Conservation (phyloP, 92 coral and sea anemone genomes). For the Diadumene lineata region DNA sequence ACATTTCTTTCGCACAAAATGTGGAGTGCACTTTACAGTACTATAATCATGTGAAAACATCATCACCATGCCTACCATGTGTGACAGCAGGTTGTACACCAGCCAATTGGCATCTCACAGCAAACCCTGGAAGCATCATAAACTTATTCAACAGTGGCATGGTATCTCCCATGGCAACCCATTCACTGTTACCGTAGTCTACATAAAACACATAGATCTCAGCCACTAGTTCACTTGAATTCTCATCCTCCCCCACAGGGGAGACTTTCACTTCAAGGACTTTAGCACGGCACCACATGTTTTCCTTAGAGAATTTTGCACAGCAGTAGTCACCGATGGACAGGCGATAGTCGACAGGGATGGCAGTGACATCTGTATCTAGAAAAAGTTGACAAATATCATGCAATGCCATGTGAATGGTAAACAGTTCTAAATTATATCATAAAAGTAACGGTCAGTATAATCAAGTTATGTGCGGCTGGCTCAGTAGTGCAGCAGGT, state of each 20-base stretch:
- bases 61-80: slow-evolving; percentile 39
- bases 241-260: slow-evolving; percentile 11
- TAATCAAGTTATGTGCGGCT: too few species aligned
- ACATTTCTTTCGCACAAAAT: too few species aligned
- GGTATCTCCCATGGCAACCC: slow-evolving; percentile 59
- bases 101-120: slow-evolving; percentile 82
- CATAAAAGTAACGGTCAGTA: too few species aligned
- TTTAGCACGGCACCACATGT: slow-evolving; percentile 85
- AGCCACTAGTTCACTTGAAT: slow-evolving; percentile 13
- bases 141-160: slow-evolving; percentile 74
- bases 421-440: too few species aligned
- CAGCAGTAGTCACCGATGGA: slow-evolving; percentile 83
- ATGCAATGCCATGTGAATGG: too few species aligned
- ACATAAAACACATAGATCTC: slow-evolving; percentile 80
- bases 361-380: slow-evolving; percentile 5
- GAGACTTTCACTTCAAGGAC: slow-evolving; percentile 50
- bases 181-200: slow-evolving; percentile 87
- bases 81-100: slow-evolving; percentile 60
- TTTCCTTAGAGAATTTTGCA: slow-evolving; percentile 79
- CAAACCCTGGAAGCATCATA: slow-evolving; percentile 87
- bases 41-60: background rate
- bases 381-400: background rate
- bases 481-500: too few species aligned
- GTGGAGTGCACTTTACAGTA: too few species aligned
- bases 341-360: slow-evolving; percentile 37